A percentile compares a stretch with the other conserved stretches of the same genome.
Evolutionary conservation across 2,888 invertebrate species (phyloP).

Genomic region (Exocentrus adspersus): DNA sequence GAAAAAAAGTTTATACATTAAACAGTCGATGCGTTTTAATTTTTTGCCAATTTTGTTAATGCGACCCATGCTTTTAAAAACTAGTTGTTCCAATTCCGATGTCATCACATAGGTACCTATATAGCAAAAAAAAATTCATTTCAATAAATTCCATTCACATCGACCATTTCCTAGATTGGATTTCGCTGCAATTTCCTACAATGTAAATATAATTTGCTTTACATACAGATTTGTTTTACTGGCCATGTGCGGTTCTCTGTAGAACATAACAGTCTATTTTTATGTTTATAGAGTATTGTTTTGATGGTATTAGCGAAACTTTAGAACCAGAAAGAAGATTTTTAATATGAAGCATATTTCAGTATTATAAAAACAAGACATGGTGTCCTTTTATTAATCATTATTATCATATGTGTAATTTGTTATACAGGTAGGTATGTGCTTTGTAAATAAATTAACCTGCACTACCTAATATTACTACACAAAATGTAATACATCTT

Average conservation of each 20-base stretch:
- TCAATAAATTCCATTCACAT: not conserved
- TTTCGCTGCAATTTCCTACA: not conserved
- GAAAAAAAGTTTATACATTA: no score
- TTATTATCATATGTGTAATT: no score
- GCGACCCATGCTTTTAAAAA: not conserved
- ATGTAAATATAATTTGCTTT: not conserved
- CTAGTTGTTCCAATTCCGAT: not conserved
- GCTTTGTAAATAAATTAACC: not conserved
- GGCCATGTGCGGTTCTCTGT: no score
- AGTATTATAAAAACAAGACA: no score
- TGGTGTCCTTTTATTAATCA: no score
- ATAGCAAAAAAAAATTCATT: not conserved
- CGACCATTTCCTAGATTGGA: conserved; percentile 5
- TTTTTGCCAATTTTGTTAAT: not conserved
- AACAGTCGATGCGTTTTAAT: no score
- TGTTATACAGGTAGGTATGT: no score
- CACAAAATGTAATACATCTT: not conserved
- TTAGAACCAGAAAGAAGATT: not conserved
- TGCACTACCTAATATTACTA: not conserved
- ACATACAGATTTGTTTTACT: not conserved
- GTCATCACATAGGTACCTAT: not conserved
- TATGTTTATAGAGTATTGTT: not conserved
- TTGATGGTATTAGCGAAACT: not conserved
- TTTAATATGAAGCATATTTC: no score
- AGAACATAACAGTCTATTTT: not conserved